phyloP scores from a whole-genome alignment of 2,113 vertebrate species.

The Gnathonemus echidnorhynchus region DNA sequence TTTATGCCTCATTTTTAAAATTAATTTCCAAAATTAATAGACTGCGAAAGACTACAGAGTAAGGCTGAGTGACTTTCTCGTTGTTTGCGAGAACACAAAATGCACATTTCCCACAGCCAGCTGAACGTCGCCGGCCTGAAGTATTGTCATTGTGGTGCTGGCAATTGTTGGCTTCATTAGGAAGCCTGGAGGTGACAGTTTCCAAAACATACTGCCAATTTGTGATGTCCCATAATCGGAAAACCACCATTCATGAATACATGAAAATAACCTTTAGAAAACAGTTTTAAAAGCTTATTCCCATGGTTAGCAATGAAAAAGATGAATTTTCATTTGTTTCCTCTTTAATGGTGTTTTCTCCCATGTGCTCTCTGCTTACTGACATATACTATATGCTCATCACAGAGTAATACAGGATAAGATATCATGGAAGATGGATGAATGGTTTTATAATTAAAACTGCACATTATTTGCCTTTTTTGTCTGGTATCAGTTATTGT shows the following conservation, averaged over 20 bases:
- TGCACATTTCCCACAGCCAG: background rate
- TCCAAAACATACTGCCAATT: background rate
- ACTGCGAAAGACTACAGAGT: background rate
- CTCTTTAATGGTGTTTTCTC: background rate
- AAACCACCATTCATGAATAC: background rate
- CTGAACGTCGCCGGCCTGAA: background rate
- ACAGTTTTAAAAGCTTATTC: background rate
- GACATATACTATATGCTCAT: background rate
- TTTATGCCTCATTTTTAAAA: background rate
- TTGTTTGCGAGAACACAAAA: background rate
- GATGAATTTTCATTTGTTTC: background rate
- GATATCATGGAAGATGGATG: background rate
- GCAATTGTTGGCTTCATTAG: background rate
- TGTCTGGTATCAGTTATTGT: background rate
- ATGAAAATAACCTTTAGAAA: background rate
- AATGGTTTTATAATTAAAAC: conserved; percentile 2
- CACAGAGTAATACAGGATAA: background rate
- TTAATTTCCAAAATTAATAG: background rate
- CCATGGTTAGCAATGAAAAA: background rate
- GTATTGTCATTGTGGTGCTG: background rate
- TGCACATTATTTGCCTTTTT: background rate
- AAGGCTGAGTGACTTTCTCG: background rate
- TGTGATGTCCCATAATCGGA: background rate
- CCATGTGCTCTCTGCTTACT: background rate
- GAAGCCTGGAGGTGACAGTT: background rate